Conservation (phyloP, 2,113 vertebrate species). For the Baryphthengus martii region DNA sequence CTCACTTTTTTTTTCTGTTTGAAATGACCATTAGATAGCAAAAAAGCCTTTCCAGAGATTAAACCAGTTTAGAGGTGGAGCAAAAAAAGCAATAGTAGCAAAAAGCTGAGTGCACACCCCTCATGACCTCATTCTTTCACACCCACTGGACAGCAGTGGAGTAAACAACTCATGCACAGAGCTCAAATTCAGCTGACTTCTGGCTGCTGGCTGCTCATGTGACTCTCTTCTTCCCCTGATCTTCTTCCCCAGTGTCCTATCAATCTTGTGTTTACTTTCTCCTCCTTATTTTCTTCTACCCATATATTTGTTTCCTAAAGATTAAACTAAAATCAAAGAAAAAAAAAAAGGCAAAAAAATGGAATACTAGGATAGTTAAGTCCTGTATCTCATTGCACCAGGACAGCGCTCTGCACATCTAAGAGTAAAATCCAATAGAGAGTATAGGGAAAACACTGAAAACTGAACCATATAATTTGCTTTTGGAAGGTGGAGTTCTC, state of each 20-base stretch:
- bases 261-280: neutral
- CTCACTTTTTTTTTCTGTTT: neutral
- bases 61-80: neutral
- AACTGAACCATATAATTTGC: neutral
- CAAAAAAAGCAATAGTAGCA: neutral
- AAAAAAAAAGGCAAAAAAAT: no score
- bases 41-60: neutral
- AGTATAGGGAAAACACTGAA: neutral
- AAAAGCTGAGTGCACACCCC: neutral
- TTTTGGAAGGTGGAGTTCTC: neutral
- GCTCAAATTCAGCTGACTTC: neutral
- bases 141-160: neutral
- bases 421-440: neutral
- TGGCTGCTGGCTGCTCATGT: neutral
- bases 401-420: neutral
- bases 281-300: neutral
- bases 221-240: neutral
- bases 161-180: rapidly evolving
- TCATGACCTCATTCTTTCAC: neutral
- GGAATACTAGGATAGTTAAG: neutral
- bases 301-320: neutral
- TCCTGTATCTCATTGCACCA: neutral
- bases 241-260: neutral
- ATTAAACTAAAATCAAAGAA: neutral
- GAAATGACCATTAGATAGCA: neutral